phyloP scores from a whole-genome alignment of 2,888 invertebrate species.

The Aquatica leii region DNA sequence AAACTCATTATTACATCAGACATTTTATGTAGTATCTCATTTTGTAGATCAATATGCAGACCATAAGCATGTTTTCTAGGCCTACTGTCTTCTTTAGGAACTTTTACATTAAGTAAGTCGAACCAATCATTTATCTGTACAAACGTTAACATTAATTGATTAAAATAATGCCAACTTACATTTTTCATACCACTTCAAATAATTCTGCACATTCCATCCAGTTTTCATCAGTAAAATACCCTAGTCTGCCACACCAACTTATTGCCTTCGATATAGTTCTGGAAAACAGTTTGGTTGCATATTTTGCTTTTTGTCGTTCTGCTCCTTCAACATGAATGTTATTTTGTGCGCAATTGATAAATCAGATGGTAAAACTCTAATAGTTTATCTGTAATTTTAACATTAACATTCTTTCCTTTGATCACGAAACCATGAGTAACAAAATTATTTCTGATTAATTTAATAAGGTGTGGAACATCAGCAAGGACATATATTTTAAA shows the following conservation, averaged over 20 bases:
- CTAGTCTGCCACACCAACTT: constrained; percentile 33
- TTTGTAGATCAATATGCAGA: constrained; percentile 34
- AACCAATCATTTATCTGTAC: constrained; percentile 40
- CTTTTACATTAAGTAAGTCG: constrained; percentile 36
- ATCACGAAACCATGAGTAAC: constrained; percentile 37
- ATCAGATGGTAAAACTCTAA: constrained; percentile 33
- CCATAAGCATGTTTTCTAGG: constrained; percentile 39
- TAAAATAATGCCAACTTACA: constrained; percentile 8
- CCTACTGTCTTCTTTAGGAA: constrained; percentile 26
- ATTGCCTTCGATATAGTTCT: constrained; percentile 40
- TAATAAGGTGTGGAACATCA: constrained; percentile 30
- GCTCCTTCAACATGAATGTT: constrained; percentile 20
- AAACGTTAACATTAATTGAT: constrained; percentile 23
- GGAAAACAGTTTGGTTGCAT: constrained; percentile 43
- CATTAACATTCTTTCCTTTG: constrained; percentile 34
- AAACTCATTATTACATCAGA: constrained; percentile 29
- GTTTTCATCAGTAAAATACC: constrained; percentile 25
- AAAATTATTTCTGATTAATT: constrained; percentile 39
- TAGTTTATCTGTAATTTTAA: constrained; percentile 27
- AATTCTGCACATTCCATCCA: constrained; percentile 39
- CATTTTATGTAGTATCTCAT: constrained; percentile 39
- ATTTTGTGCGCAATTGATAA: constrained; percentile 41
- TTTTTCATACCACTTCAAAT: constrained; percentile 35
- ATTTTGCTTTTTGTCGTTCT: constrained; percentile 36
- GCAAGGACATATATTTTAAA: constrained; percentile 1